Evolutionary conservation across 2,113 vertebrate genomes (phyloP).

Genomic region (Colistium nudipinnis): DNA sequence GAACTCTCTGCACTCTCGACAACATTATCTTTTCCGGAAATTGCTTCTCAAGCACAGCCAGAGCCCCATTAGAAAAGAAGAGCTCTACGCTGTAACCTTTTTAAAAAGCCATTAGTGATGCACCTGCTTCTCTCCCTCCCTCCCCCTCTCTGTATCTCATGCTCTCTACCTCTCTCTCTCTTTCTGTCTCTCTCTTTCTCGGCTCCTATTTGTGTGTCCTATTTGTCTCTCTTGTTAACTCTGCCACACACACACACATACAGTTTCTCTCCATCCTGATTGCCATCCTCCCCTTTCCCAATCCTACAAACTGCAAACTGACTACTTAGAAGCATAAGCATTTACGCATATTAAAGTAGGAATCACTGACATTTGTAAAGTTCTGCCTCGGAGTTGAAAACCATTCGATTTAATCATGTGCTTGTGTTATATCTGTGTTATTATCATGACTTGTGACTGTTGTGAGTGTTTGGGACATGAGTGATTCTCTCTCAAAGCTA

Average conservation of each 20-base stretch:
- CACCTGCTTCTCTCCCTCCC: constrained; percentile 70
- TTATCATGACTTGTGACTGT: constrained; percentile 48
- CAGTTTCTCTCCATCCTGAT: constrained; percentile 56
- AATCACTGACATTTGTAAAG: constrained; percentile 68
- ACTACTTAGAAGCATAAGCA: constrained; percentile 56
- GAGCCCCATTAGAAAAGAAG: constrained; percentile 82
- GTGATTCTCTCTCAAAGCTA: constrained; percentile 40
- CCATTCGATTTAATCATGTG: constrained; percentile 62
- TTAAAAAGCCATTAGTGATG: constrained; percentile 84
- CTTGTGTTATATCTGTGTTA: constrained; percentile 44
- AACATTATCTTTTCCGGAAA: constrained; percentile 82
- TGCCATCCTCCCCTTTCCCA: constrained; percentile 53
- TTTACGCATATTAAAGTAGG: constrained; percentile 61
- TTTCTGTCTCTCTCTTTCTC: constrained; percentile 33
- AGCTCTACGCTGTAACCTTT: constrained; percentile 82
- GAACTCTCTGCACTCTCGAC: constrained; percentile 68
- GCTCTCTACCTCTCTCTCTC: constrained; percentile 29
- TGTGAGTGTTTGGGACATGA: constrained; percentile 37
- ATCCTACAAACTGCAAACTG: constrained; percentile 59
- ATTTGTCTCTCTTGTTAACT: constrained; percentile 77
- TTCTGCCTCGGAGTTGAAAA: constrained; percentile 56
- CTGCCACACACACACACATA: constrained; percentile 58
- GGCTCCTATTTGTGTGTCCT: constrained; percentile 63
- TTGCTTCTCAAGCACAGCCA: constrained; percentile 81
- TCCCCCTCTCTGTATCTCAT: not conserved